Percentiles rank a stretch among this genome's conserved stretches.
These are phyloP conservation scores for Pheosia tremula DNA, from an alignment of 2,888 invertebrate genomes.

Conservation along the genomic window DNA sequence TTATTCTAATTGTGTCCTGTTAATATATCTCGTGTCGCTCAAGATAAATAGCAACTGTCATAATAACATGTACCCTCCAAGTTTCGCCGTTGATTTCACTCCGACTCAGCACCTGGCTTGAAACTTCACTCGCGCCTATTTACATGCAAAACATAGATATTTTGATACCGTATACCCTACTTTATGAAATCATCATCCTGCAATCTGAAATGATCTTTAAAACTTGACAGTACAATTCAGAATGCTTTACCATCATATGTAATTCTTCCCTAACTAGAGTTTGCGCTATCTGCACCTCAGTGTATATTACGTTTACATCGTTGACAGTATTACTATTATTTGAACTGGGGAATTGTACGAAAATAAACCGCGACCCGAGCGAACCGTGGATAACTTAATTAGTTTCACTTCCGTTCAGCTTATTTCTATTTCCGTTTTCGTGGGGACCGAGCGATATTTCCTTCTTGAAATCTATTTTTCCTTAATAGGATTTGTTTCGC, in stretches of 20 bases:
- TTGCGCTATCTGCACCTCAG: conserved; percentile 72
- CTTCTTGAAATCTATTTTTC: conserved; percentile 75
- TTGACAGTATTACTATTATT: conserved; percentile 80
- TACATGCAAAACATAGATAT: conserved; percentile 81
- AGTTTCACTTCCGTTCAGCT: conserved; percentile 81
- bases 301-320: conserved; percentile 70
- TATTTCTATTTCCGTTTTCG: conserved; percentile 82
- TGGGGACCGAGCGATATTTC: conserved; percentile 73
- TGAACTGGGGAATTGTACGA: conserved; percentile 70
- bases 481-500: conserved; percentile 75
- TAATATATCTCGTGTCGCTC: conserved; percentile 57
- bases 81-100: conserved; percentile 72
- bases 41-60: conserved; percentile 78
- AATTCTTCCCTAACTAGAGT: conserved; percentile 51
- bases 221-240: conserved; percentile 38
- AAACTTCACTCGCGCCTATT: conserved; percentile 77
- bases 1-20: conserved; percentile 55
- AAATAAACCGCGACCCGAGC: conserved; percentile 77
- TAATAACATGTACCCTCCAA: conserved; percentile 75
- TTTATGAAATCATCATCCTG: conserved; percentile 44
- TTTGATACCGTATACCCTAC: conserved; percentile 71
- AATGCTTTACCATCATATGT: conserved; percentile 38
- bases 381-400: conserved; percentile 82
- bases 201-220: conserved; percentile 50
- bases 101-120: conserved; percentile 76